These are phyloP conservation scores for Drosophila nannoptera DNA, from an alignment of 1,140 invertebrate genomes.

Conservation along the genomic window DNA sequence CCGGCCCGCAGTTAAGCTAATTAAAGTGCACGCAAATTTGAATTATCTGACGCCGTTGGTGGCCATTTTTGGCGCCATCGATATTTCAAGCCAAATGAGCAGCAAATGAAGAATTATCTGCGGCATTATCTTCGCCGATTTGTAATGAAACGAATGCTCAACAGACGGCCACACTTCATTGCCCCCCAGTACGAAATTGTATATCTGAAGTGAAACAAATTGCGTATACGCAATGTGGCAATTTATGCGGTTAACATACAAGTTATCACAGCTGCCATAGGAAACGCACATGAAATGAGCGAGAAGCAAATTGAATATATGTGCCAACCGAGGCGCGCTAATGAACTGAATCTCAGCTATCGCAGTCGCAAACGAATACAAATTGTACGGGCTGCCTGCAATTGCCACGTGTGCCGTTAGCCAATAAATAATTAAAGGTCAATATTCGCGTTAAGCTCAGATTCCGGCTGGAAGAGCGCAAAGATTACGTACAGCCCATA, in stretches of 20 bases:
- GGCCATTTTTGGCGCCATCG: constrained; percentile 43
- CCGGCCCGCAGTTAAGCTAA: constrained; percentile 57
- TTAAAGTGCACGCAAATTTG: constrained; percentile 74
- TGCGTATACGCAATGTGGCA: constrained; percentile 59
- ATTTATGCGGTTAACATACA: constrained; percentile 36
- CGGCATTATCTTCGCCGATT: constrained; percentile 31
- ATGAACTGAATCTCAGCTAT: constrained; percentile 11
- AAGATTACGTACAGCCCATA: too few relatives aligned
- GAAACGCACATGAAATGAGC: constrained; percentile 19
- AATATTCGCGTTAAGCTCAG: neutral
- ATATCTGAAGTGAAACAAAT: constrained; percentile 35
- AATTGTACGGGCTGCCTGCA: neutral
- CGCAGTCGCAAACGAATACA: neutral
- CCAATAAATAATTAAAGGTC: neutral
- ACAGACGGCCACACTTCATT: constrained; percentile 16
- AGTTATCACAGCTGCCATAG: constrained; percentile 24
- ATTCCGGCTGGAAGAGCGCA: neutral
- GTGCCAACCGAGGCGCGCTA: constrained; percentile 14
- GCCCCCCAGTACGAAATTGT: constrained; percentile 14
- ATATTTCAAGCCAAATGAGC: constrained; percentile 42
- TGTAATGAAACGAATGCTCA: constrained; percentile 29
- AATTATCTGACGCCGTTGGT: constrained; percentile 52
- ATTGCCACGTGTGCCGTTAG: neutral
- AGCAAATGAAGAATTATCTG: constrained; percentile 46
- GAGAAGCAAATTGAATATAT: constrained; percentile 22